Evolutionary conservation across 2,113 vertebrate species (phyloP).

Genomic region (Eleginops maclovinus): DNA sequence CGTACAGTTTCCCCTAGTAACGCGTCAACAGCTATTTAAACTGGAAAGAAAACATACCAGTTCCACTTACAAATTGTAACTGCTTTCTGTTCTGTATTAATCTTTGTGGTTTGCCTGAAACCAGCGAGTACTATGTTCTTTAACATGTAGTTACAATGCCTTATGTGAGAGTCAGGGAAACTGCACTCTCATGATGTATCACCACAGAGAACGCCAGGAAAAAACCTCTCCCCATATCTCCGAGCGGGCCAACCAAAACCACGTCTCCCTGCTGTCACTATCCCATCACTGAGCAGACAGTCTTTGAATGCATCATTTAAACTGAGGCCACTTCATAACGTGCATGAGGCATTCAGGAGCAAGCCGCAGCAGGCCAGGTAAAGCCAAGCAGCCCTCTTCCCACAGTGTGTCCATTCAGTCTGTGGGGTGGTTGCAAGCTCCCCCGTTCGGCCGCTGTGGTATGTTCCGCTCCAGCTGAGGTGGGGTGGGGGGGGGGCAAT

Average conservation of each 20-base stretch:
- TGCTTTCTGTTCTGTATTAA: too few relatives aligned
- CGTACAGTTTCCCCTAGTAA: too few relatives aligned
- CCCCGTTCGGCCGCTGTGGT: conserved; percentile 74
- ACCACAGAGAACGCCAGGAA: conserved; percentile 33
- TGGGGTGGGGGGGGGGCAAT: conserved; percentile 56
- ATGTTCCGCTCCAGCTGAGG: conserved; percentile 77
- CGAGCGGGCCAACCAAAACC: conserved; percentile 30
- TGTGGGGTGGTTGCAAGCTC: conserved; percentile 65
- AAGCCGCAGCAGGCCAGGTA: too few relatives aligned
- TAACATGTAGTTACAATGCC: too few relatives aligned
- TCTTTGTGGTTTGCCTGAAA: too few relatives aligned
- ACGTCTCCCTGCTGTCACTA: not conserved
- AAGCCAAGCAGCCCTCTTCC: conserved; percentile 28
- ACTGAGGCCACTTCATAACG: conserved; percentile 53
- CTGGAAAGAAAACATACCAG: too few relatives aligned
- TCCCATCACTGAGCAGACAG: conserved; percentile 33
- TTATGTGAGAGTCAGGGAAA: too few relatives aligned
- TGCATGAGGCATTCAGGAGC: conserved; percentile 47
- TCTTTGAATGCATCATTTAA: conserved; percentile 68
- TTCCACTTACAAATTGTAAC: too few relatives aligned
- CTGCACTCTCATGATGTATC: not conserved
- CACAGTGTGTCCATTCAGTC: conserved; percentile 81
- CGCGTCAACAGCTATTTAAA: too few relatives aligned
- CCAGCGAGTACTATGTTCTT: too few relatives aligned
- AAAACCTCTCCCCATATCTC: not conserved